Base-by-base conservation (phyloP, 2,797 vertebrate species). In the Menidia menidia region DNA sequence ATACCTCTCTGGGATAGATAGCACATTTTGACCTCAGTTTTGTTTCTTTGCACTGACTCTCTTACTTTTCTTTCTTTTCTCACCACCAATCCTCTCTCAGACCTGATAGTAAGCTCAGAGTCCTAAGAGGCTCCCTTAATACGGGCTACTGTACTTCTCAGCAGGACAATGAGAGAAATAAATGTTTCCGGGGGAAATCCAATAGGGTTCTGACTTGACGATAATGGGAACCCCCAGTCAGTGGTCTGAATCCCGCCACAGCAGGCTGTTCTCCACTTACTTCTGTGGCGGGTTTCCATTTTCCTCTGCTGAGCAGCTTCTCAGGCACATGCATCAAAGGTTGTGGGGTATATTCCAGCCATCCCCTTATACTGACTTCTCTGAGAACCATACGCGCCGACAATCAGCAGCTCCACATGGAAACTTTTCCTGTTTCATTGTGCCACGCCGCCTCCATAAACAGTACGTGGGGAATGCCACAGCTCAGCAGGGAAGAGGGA, bases 161-260 rank as follows among this genome's bases (percentile, higher is more conserved):
- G 87, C 25, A 60, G 85, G 75, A 74, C 63, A 68, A 63, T 65
- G 73, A 77, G 76, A 75, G 75, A 83, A 90, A 91, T 88, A 92
- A 93, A 92, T 72, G 89, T 86, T 88, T 90, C 72, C 60, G 19
- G 69, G 78, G 75, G 68, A 90, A 93, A 93, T 92, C 73, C 81
- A 91, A 93, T 91, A 91, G 90, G 68, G 71, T 60, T 15, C 50
- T 69, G 80, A 58, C 72, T 70, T 78, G 72, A 76, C 12, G 70
- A 84, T 79, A 78, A 86, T 81, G 74, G 73, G 73, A 84, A 83
- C 84, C 87, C 79, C 82, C 81, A 75, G 82, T 75, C 75, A 62
- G 80, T 13, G 25, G 75, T 75, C 64, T 75, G 66, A 60, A 45
- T 73, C 59, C 72, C 4, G 15, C 12, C 41, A 59, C 76, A 25